Percentiles rank a stretch among this genome's conserved stretches.
These are phyloP conservation scores for Amblyteles armatorius DNA, from an alignment of 2,888 invertebrate genomes.

Conservation along the genomic window DNA sequence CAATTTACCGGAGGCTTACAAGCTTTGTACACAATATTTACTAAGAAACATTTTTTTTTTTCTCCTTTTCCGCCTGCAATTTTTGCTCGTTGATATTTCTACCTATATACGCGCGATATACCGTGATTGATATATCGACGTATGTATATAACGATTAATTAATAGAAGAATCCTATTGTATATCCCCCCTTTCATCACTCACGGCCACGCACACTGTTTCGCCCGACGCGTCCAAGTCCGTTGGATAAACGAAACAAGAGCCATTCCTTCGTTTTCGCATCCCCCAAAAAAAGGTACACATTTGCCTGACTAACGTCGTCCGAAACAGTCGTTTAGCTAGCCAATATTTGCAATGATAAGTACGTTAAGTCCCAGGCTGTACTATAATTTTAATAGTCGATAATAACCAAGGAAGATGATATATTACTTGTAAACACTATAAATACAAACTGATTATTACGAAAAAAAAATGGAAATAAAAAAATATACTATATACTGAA, in stretches of 20 bases:
- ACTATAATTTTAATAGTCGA: conserved; percentile 82
- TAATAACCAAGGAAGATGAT: conserved; percentile 76
- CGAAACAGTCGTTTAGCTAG: conserved; percentile 77
- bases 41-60: conserved; percentile 33
- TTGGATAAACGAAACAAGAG: conserved; percentile 21
- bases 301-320: conserved; percentile 46
- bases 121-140: conserved; percentile 59
- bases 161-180: conserved; percentile 75
- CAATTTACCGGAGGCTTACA: conserved; percentile 65
- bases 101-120: conserved; percentile 62
- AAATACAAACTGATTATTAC: conserved; percentile 79
- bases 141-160: conserved; percentile 75
- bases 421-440: conserved; percentile 80
- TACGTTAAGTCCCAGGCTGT: conserved; percentile 81
- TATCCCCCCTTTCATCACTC: conserved; percentile 71
- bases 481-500: conserved; percentile 36
- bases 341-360: conserved; percentile 78
- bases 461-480: conserved; percentile 74
- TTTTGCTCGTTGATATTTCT: conserved; percentile 72
- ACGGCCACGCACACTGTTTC: conserved; percentile 76
- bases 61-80: conserved; percentile 69
- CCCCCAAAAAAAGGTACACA: conserved; percentile 50
- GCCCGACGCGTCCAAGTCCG: conserved; percentile 68
- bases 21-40: conserved; percentile 72
- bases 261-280: conserved; percentile 13